Evolutionary conservation across 2,888 invertebrate genomes (phyloP).

Genomic region (Thereva nobilitata): DNA sequence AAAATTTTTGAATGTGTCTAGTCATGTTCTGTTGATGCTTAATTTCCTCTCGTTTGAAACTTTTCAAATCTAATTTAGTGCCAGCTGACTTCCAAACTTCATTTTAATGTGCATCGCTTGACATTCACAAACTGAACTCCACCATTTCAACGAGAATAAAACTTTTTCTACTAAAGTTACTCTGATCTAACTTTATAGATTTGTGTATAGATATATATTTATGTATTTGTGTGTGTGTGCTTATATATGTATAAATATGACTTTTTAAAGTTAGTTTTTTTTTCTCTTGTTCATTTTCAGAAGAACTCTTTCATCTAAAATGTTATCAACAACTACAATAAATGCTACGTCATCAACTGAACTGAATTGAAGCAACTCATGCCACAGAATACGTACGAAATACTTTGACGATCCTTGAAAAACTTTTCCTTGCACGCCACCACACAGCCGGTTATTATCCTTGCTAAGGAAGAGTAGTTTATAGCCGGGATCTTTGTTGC

Average conservation of each 20-base stretch:
- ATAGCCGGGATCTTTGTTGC: slow-evolving; percentile 2
- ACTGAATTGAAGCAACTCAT: slow-evolving; percentile 27
- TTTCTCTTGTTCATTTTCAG: slow-evolving; percentile 13
- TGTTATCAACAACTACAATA: slow-evolving; percentile 16
- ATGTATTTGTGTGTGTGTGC: too few relatives aligned
- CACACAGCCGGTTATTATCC: slow-evolving; percentile 4
- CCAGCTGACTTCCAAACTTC: slow-evolving; percentile 17
- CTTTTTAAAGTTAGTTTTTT: background rate
- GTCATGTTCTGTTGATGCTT: background rate
- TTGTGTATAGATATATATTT: background rate
- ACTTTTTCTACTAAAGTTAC: background rate
- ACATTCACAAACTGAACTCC: slow-evolving; percentile 20
- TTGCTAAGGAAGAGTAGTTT: background rate
- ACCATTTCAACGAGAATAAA: slow-evolving; percentile 5
- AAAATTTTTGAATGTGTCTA: background rate
- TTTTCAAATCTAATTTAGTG: slow-evolving; percentile 16
- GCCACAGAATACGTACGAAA: slow-evolving; percentile 3
- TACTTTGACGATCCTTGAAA: slow-evolving; percentile 15
- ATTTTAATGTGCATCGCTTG: background rate
- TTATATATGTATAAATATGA: background rate
- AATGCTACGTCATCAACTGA: slow-evolving; percentile 18
- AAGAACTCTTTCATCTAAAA: background rate
- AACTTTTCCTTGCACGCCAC: slow-evolving; percentile 15
- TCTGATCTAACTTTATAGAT: background rate
- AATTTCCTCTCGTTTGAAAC: background rate